Conservation (phyloP, 2,797 vertebrate species). For the Lagocephalus sceleratus region DNA sequence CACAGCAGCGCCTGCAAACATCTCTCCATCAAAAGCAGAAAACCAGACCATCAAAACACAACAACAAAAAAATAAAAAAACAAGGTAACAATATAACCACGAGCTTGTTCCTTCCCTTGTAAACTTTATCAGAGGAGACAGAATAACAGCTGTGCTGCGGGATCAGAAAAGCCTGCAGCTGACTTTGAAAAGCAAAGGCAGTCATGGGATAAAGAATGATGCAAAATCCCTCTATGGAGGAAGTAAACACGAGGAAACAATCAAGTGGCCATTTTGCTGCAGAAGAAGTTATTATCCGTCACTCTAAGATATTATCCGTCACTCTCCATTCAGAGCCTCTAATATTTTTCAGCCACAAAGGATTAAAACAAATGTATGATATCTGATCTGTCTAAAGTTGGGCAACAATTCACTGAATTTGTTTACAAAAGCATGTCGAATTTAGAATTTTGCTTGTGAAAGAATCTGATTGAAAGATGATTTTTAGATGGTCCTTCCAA, state of each 20-base stretch:
- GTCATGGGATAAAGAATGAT: constrained; percentile 27
- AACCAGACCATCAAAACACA: not conserved
- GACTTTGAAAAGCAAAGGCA: constrained; percentile 18
- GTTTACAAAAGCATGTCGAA: too few species aligned
- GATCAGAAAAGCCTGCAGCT: constrained; percentile 23
- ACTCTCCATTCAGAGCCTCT: constrained; percentile 21
- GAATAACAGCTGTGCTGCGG: constrained; percentile 14
- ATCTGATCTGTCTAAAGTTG: too few species aligned
- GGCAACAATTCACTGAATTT: too few species aligned
- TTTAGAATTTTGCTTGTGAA: not conserved
- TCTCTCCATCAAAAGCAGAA: not conserved
- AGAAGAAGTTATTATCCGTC: constrained; percentile 26
- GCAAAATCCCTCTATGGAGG: constrained; percentile 17
- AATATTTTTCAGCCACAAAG: too few species aligned
- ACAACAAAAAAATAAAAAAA: too few species aligned
- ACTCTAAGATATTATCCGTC: constrained; percentile 15
- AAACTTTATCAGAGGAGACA: not conserved
- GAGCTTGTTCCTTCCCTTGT: not conserved
- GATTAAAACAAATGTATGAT: too few species aligned
- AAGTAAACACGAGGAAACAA: constrained; percentile 31
- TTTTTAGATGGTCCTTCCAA: not conserved
- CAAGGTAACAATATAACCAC: not conserved
- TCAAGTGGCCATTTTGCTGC: constrained; percentile 25
- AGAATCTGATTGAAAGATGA: not conserved
- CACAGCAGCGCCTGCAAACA: not conserved